phyloP scores from a whole-genome alignment of 2,113 vertebrate species.

The Pomatorhinus ruficollis region DNA sequence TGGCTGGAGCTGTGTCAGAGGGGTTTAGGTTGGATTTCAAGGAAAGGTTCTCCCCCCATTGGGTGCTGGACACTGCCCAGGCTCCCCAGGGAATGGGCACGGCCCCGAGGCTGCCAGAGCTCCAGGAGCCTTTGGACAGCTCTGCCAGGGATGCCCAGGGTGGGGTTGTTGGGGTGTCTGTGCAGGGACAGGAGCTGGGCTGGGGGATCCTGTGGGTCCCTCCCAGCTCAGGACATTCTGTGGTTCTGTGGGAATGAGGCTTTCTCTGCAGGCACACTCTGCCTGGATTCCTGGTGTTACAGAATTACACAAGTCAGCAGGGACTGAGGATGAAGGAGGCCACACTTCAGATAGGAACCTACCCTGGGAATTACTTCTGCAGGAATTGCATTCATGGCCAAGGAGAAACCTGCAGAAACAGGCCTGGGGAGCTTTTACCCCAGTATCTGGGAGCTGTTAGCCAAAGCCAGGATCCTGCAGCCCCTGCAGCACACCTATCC shows the following conservation, averaged over 20 bases:
- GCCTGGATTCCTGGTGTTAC: neutral
- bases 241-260: no score
- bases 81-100: neutral
- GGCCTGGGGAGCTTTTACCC: neutral
- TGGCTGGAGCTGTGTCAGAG: neutral
- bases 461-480: neutral
- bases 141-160: neutral
- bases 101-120: neutral
- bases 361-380: neutral
- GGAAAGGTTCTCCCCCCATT: neutral
- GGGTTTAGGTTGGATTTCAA: rapidly evolving
- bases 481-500: neutral
- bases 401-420: neutral
- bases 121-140: neutral
- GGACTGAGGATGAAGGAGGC: neutral
- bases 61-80: neutral
- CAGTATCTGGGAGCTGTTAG: neutral
- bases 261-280: neutral
- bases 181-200: rapidly evolving
- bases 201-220: neutral
- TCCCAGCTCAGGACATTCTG: rapidly evolving
- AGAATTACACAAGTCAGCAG: neutral
- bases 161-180: neutral
- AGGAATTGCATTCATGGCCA: neutral
- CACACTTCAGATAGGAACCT: neutral